Percentiles rank a stretch among this genome's conserved stretches.
Conservation (phyloP, 2,888 invertebrate species). For the Digitonthophagus gazella region DNA sequence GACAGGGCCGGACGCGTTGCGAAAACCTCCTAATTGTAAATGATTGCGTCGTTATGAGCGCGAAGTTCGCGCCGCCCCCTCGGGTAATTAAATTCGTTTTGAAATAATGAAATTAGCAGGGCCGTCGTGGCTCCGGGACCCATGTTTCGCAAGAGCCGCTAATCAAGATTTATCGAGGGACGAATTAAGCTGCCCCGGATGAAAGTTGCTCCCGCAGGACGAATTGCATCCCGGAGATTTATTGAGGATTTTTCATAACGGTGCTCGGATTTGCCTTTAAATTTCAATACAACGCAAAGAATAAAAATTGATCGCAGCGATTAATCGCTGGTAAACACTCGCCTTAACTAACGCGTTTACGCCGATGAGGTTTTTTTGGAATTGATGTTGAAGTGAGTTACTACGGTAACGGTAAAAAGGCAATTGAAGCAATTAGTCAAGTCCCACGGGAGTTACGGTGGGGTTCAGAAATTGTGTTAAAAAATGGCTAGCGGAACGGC, state of each 20-base stretch:
- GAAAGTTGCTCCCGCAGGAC: neutral
- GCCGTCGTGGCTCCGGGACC: conserved; percentile 6
- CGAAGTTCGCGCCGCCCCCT: neutral
- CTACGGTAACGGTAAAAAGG: neutral
- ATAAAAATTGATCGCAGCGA: too few species aligned
- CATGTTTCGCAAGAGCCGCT: conserved; percentile 2
- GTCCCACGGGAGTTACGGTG: neutral
- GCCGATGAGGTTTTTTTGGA: too few species aligned
- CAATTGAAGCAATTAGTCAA: neutral
- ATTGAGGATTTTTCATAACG: neutral
- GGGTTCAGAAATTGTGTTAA: neutral
- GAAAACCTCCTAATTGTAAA: conserved; percentile 8
- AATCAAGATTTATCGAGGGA: conserved; percentile 13
- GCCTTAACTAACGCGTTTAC: too few species aligned
- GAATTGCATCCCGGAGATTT: neutral
- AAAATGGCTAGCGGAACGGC: neutral
- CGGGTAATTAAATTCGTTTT: conserved; percentile 16
- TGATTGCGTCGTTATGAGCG: conserved; percentile 12
- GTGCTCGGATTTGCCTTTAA: neutral
- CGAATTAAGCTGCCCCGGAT: conserved; percentile 5
- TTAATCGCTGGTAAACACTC: too few species aligned
- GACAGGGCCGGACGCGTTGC: neutral
- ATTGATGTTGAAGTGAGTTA: neutral
- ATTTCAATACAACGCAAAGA: neutral
- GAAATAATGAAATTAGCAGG: conserved; percentile 14